phyloP scores from a whole-genome alignment of 2,113 vertebrate species.

The Elephantulus edwardii region DNA sequence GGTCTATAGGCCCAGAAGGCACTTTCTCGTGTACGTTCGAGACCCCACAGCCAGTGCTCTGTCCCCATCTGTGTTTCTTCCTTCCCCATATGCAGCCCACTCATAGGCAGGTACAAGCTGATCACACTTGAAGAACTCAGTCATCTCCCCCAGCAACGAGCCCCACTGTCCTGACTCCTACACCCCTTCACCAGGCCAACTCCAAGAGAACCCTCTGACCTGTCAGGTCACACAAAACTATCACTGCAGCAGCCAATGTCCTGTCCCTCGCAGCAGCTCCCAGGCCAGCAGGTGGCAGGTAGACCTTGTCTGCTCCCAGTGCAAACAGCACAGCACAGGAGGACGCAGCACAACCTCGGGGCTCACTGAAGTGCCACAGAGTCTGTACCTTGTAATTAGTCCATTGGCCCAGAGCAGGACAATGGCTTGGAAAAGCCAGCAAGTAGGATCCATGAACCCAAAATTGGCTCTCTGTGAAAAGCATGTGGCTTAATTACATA shows the following conservation, averaged over 20 bases:
- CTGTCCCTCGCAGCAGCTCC: not conserved
- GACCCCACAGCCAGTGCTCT: accelerated
- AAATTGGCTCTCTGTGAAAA: slow-evolving; percentile 79
- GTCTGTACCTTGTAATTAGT: slow-evolving; percentile 79
- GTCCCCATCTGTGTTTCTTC: not conserved
- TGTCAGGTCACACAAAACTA: slow-evolving; percentile 50
- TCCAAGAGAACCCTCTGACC: not conserved
- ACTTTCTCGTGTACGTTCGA: accelerated
- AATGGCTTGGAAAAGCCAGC: slow-evolving; percentile 80
- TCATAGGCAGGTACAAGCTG: not conserved
- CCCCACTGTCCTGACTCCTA: not conserved
- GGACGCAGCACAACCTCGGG: not conserved
- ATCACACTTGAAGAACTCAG: not conserved
- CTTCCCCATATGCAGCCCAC: not conserved
- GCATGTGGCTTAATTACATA: slow-evolving; percentile 81
- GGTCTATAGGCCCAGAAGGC: not conserved
- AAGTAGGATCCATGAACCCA: slow-evolving; percentile 68
- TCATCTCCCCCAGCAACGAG: accelerated
- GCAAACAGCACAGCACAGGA: slow-evolving; percentile 46
- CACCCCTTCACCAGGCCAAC: not conserved
- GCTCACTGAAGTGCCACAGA: slow-evolving; percentile 6
- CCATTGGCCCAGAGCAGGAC: slow-evolving; percentile 40
- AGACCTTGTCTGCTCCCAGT: slow-evolving; percentile 64
- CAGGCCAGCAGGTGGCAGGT: slow-evolving; percentile 41
- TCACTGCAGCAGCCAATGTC: not conserved